Base-by-base conservation (phyloP, 2,797 vertebrate species). In the Notolabrus celidotus region DNA sequence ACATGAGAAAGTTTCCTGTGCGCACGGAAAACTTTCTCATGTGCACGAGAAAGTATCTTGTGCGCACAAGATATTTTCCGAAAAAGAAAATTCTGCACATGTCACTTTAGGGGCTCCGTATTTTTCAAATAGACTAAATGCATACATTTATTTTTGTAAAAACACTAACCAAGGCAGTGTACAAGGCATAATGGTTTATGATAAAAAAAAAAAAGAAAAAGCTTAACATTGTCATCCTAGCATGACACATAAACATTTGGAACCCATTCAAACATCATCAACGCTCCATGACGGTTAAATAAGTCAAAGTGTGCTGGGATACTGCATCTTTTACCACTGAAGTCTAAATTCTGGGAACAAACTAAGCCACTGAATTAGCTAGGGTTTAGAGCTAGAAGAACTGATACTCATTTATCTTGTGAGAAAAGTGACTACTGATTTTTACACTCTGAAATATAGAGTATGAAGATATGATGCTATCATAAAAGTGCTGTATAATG, bases 281-380 rank as follows among this genome's bases (percentile, higher is more conserved):
- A 57, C 73, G 42, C 57, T 82, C 69, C 84, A 84, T 86, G 43
- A 67, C 78, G 53, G 72, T 77, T 68, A 79, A 75, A 74, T 71
- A 65, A 74, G 69, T 84, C 61, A 82, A 75, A 79, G 75, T 75
- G 68, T 86, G 82, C 82, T 9, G 92, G 93, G 93, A 94, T 94
- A 93, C 93, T 94, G 93, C 93, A 93, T 94, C 93, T 94, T 93
- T 93, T 87, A 91, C 77, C 45, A 67, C 53, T 77, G 17, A 86
- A 67, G 33, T 71, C 72, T 73, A 70, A 79, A 79, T 76, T 76
- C 23, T 82, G 16, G 56, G 9, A n/a, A 52, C 39, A 47, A 20
- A 20, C 15, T 33, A 42, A 60, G 29, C 51, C 47, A 49, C 61
- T 49, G 20, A 82, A 70, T 69, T 75, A 47, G 53, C 17, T 2